Percentiles rank a stretch among this genome's conserved stretches.
Evolutionary conservation across 2,888 invertebrate species (phyloP).

Genomic region (Drosophila lutescens): DNA sequence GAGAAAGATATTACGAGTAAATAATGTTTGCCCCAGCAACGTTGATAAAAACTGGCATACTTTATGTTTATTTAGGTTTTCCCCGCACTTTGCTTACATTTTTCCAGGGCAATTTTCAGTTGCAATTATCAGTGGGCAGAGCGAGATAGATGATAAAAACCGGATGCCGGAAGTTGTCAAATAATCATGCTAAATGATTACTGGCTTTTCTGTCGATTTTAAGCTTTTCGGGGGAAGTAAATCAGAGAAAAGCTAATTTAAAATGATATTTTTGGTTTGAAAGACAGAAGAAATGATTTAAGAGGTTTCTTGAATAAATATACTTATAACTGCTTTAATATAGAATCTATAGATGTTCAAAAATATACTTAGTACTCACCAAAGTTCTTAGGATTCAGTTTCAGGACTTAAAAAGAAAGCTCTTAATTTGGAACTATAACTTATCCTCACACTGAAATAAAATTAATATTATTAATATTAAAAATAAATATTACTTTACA

Average conservation of each 20-base stretch:
- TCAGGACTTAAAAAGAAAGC: not conserved
- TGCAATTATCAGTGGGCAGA: slow-evolving; percentile 53
- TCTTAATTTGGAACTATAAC: no score
- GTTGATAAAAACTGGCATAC: slow-evolving; percentile 69
- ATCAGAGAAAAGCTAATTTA: not conserved
- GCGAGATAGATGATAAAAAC: slow-evolving; percentile 5
- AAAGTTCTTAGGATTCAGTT: no score
- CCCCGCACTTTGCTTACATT: slow-evolving; percentile 26
- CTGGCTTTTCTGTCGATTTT: not conserved
- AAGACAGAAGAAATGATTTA: no score
- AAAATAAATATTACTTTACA: no score
- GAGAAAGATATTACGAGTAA: slow-evolving; percentile 62
- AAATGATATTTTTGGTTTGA: not conserved
- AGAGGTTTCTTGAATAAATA: no score
- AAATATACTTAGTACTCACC: no score
- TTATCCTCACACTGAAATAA: no score
- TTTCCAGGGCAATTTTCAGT: slow-evolving; percentile 42
- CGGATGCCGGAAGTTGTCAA: slow-evolving; percentile 62
- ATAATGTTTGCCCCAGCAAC: slow-evolving; percentile 57
- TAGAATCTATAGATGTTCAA: no score
- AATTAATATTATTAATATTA: no score
- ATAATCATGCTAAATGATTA: slow-evolving; percentile 59
- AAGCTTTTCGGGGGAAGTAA: not conserved
- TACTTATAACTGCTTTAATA: no score
- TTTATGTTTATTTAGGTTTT: slow-evolving; percentile 36